Evolutionary conservation across 1,140 invertebrate species (phyloP), one percentile per base, ranked within the genome.

Genomic region (Conus betulinus): DNA sequence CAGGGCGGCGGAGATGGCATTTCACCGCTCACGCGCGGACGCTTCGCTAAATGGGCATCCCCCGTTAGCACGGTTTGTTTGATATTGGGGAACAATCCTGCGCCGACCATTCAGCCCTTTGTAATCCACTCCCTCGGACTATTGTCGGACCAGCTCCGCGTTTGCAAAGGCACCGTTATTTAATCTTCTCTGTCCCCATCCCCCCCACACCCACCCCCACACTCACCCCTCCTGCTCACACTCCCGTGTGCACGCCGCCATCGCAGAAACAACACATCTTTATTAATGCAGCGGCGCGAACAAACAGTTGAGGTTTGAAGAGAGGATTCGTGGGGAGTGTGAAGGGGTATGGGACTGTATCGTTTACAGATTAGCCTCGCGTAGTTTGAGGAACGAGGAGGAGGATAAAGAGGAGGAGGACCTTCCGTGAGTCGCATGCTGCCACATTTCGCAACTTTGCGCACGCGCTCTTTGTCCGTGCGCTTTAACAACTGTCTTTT

Each of bases 251-350:
- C 67, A 71, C 67, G 67, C 67, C 6, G 27, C 84, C 78, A 27
- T 82, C 60, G 74, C 57, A 60, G 57, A 84, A 84, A 82, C 82
- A 84, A 83, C 81, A 82, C 11, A 78, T 89, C 87, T 88, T 87
- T 89, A 87, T 87, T 89, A 89, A 89, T 89, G 85, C 86, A 89
- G 60, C 83, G 84, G 85, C 85, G 85, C 27, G 83, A 88, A 88
- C 89, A 88, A 89, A 89, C 81, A 89, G 71, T 13, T 71, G 78
- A 20, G n/a, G 67, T 76, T 74, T 84, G 57, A 39, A 52, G 71
- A 71, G 51, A 57, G 85, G n/a, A 20, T 23, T 11, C 15, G 20
- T n/a, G 25, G 74, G 71, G 52, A 67, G 15, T 51, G 17, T 15
- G 5, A 74, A 55, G 52, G 53, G 71, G 17, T 20, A 57, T 27